A percentile compares a stretch with the other conserved stretches of the same genome.
phyloP scores from a whole-genome alignment of 2,888 invertebrate genomes.

The Eristalis intricaria region DNA sequence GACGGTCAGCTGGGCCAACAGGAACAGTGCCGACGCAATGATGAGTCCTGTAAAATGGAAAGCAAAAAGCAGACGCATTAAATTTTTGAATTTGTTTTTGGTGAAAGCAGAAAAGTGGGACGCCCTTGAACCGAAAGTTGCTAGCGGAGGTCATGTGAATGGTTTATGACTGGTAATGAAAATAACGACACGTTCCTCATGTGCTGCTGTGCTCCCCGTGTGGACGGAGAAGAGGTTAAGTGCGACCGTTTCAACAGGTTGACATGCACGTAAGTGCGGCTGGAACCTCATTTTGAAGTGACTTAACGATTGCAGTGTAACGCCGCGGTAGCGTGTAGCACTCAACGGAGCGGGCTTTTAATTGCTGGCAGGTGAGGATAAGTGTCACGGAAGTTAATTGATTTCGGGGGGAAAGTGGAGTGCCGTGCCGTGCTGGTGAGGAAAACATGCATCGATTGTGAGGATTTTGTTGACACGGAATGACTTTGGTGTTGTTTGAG shows the following conservation, averaged over 20 bases:
- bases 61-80: neutral
- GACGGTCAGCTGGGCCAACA: slow-evolving; percentile 93
- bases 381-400: neutral
- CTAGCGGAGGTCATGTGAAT: neutral
- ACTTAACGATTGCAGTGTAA: slow-evolving; percentile 7
- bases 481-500: too few species aligned
- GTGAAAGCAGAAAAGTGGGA: slow-evolving; percentile 60
- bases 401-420: neutral
- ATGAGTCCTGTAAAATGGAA: slow-evolving; percentile 86
- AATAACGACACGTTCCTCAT: slow-evolving; percentile 35
- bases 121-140: slow-evolving; percentile 64
- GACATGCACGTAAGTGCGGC: slow-evolving; percentile 36
- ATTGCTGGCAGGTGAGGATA: neutral
- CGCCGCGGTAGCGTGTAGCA: neutral
- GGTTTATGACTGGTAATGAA: slow-evolving; percentile 37
- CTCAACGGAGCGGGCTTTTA: neutral
- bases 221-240: slow-evolving; percentile 45
- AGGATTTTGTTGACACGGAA: neutral
- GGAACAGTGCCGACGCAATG: slow-evolving; percentile 92
- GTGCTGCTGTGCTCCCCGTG: slow-evolving; percentile 21
- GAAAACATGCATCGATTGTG: neutral
- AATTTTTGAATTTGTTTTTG: neutral
- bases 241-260: slow-evolving; percentile 32
- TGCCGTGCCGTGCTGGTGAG: neutral
- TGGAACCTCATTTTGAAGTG: slow-evolving; percentile 26